Evolutionary conservation across 2,113 vertebrate species (phyloP), one percentile per base, ranked within the genome.

Genomic region (Tenrec ecaudatus): DNA sequence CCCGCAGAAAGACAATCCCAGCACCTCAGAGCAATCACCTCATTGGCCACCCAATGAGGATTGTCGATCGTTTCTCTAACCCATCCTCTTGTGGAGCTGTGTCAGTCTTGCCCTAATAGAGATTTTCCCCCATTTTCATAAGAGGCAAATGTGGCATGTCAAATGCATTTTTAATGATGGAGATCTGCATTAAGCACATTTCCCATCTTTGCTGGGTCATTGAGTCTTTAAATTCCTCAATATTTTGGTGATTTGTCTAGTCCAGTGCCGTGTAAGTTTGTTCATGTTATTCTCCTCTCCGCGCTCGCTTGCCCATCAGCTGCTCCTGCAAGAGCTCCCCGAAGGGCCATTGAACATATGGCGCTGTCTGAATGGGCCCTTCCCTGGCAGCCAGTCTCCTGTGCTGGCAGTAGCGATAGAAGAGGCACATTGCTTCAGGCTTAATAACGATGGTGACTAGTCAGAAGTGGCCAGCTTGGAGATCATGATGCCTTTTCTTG

Each of bases 111-210:
- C 77, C 71, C 66, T 73, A 81, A 53, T 85, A 29, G 20, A 10
- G 9, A 16, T 88, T 82, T 75, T 33, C 25, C 1, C 19, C 29
- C 3, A 75, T 91, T 88, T 91, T 94, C 90, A 86, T 22, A 68
- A n/a, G 76, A 82, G 58, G 88, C 82, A 84, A 91, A 69, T 85
- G 79, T 90, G 77, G 90, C 66, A 0, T 91, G 86, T 76, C 87
- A 94, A 88, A 95, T 33, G 71, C 12, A 27, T 92, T 95, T 93
- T 95, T 94, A 97, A 96, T 93, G 94, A 86, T 82, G 29, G 40
- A 87, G 60, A 38, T 88, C 78, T 89, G 68, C 87, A 79, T 91
- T 87, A 80, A 88, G 76, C 0, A 0, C 64, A 82, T 85, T 92
- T 95, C 62, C 89, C 89, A 82, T 75, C 89, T 95, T 91, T 85